Percentiles rank a stretch among this genome's conserved stretches.
Conservation (phyloP, 2,888 invertebrate species). For the Iphiclides podalirius region DNA sequence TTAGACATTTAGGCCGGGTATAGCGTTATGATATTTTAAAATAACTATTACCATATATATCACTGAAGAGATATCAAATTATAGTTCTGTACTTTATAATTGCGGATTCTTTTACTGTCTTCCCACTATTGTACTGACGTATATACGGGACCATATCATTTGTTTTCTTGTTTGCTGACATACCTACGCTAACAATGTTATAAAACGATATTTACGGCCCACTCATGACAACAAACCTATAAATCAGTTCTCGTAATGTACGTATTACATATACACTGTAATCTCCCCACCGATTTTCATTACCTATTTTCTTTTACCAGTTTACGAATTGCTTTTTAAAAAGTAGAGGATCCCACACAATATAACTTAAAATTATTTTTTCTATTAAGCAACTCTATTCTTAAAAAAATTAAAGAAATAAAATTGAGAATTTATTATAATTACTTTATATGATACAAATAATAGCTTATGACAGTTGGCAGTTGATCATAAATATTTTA, state of each 20-base stretch:
- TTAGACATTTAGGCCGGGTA: not conserved
- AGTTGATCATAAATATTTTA: too few relatives aligned
- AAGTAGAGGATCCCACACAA: too few relatives aligned
- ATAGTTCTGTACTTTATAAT: not conserved
- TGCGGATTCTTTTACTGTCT: slow-evolving; percentile 7
- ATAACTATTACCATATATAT: not conserved
- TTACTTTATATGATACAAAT: too few relatives aligned
- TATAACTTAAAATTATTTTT: too few relatives aligned
- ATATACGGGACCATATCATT: slow-evolving; percentile 9
- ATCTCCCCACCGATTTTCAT: not conserved
- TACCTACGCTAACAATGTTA: slow-evolving; percentile 15
- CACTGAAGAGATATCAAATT: not conserved
- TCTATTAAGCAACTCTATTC: too few relatives aligned
- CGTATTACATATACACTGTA: slow-evolving; percentile 8
- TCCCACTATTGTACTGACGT: slow-evolving; percentile 5
- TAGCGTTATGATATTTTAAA: not conserved
- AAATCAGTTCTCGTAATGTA: slow-evolving; percentile 22
- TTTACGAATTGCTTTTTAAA: not conserved
- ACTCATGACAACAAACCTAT: slow-evolving; percentile 31
- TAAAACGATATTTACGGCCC: slow-evolving; percentile 17
- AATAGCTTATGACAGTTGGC: too few relatives aligned
- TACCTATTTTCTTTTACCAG: not conserved
- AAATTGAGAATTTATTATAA: too few relatives aligned
- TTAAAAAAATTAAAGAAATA: too few relatives aligned
- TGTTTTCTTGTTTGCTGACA: slow-evolving; percentile 17